These are phyloP conservation scores for Glomeris marginata DNA, from an alignment of 2,888 invertebrate species.

Conservation along the genomic window DNA sequence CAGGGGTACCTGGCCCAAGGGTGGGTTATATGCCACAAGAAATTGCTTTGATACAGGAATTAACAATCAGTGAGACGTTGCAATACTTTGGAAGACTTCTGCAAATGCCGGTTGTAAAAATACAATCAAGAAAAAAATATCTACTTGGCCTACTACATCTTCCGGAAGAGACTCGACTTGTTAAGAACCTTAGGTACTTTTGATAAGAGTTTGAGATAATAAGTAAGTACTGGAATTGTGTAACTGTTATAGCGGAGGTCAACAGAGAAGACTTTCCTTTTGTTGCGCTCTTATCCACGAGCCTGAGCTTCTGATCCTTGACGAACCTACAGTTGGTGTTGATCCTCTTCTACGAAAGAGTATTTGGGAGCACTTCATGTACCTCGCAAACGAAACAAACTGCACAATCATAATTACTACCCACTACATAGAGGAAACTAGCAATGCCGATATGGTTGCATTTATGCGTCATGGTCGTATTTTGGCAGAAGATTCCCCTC, in stretches of 20 bases:
- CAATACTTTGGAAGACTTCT: conserved; percentile 94
- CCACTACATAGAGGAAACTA: conserved; percentile 89
- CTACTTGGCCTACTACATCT: conserved; percentile 77
- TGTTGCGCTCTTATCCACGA: conserved; percentile 85
- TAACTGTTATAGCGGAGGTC: conserved; percentile 56
- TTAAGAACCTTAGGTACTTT: conserved; percentile 50
- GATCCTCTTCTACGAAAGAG: conserved; percentile 61
- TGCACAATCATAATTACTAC: conserved; percentile 91
- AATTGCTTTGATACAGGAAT: conserved; percentile 33
- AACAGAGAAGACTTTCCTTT: conserved; percentile 78
- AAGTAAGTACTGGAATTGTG: conserved; percentile 2
- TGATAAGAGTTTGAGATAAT: background rate
- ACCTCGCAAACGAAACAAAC: conserved; percentile 73
- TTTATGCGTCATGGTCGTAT: conserved; percentile 29
- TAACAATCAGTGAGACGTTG: conserved; percentile 87
- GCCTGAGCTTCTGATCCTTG: conserved; percentile 75
- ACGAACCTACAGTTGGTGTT: conserved; percentile 86
- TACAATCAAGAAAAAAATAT: conserved; percentile 64
- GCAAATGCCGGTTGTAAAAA: conserved; percentile 71
- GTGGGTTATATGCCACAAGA: conserved; percentile 19
- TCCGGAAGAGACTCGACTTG: conserved; percentile 65
- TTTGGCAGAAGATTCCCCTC: conserved; percentile 27
- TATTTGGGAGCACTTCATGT: conserved; percentile 86
- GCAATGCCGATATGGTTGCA: conserved; percentile 27
- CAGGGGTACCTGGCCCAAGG: too few relatives aligned